Evolutionary conservation across 2,888 invertebrate genomes (phyloP).

Genomic region (Hedya salicella): DNA sequence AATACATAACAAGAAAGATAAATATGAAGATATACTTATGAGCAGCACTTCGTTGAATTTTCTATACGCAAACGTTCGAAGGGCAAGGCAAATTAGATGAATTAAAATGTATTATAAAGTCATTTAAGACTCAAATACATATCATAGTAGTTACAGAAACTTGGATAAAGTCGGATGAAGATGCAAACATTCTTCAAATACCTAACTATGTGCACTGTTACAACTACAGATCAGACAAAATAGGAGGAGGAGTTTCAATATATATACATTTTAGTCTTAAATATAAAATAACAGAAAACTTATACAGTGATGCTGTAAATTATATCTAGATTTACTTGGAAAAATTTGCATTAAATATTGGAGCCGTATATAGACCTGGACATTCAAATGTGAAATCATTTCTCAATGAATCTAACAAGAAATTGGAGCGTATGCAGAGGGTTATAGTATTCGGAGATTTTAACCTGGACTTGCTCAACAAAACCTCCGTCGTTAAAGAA

Average conservation of each 20-base stretch:
- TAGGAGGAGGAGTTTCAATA: background rate
- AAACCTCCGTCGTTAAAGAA: background rate
- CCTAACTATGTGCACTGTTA: too few species aligned
- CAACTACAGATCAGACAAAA: background rate
- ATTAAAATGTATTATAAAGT: too few species aligned
- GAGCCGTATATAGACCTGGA: background rate
- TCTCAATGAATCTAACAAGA: background rate
- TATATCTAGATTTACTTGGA: background rate
- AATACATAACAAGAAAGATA: too few species aligned
- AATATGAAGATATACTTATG: too few species aligned
- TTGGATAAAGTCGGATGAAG: too few species aligned
- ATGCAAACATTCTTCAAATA: too few species aligned
- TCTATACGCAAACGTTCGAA: too few species aligned
- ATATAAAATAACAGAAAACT: background rate
- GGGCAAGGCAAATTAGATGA: too few species aligned
- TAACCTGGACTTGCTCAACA: background rate
- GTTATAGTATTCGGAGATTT: background rate
- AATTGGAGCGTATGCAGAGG: background rate
- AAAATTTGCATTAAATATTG: background rate
- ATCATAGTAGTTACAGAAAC: too few species aligned
- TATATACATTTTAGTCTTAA: background rate
- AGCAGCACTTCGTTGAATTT: too few species aligned
- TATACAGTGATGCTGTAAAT: background rate
- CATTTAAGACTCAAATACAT: too few species aligned
- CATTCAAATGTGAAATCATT: background rate